Percentiles rank a stretch among this genome's conserved stretches.
Conservation (phyloP, 2,113 vertebrate species). For the Hyla sarda region DNA sequence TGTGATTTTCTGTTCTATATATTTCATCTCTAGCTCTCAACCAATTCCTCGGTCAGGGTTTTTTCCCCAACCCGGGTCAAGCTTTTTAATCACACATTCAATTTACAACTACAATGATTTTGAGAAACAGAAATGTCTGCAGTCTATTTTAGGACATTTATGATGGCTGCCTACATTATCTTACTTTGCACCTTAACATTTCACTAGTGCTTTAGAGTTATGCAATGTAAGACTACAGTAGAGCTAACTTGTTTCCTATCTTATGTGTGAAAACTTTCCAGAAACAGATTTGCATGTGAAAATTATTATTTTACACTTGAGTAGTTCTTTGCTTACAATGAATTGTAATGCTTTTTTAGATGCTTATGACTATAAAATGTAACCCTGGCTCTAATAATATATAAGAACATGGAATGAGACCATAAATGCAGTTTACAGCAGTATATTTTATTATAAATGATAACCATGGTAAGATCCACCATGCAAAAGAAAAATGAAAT, state of each 20-base stretch:
- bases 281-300: constrained; percentile 9
- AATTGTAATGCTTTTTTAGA: background rate
- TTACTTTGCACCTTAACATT: background rate
- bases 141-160: background rate
- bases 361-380: background rate
- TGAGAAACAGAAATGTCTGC: background rate
- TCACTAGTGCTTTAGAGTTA: background rate
- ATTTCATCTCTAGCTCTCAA: background rate
- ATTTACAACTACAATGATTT: background rate
- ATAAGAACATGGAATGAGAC: background rate
- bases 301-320: constrained; percentile 17
- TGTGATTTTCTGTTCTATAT: too few species aligned
- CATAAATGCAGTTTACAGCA: background rate
- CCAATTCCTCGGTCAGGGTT: background rate
- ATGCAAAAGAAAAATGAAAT: too few species aligned
- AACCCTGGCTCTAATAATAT: background rate
- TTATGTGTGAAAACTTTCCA: background rate
- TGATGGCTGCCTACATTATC: background rate
- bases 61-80: background rate
- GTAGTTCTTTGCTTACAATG: background rate
- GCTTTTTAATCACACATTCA: background rate
- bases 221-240: background rate
- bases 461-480: too few species aligned
- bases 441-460: background rate
- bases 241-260: background rate